These are phyloP conservation scores for Netelia inedita DNA, from an alignment of 2,888 invertebrate species.

Conservation along the genomic window DNA sequence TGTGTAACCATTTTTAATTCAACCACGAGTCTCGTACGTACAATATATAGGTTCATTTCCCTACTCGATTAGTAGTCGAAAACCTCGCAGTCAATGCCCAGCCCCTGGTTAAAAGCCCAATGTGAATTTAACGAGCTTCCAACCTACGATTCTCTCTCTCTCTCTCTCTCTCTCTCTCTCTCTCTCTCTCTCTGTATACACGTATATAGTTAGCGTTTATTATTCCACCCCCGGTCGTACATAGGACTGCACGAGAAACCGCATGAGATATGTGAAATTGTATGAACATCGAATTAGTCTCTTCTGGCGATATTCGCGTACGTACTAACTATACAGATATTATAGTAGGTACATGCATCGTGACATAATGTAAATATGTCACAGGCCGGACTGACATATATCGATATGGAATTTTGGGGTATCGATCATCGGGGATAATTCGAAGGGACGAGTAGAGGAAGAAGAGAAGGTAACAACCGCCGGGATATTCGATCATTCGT, in stretches of 20 bases:
- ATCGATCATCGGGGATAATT: constrained; percentile 52
- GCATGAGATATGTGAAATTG: neutral
- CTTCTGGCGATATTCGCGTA: neutral
- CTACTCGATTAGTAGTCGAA: no score
- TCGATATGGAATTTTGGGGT: constrained; percentile 34
- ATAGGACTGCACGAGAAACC: neutral
- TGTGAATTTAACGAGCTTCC: neutral
- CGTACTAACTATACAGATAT: neutral
- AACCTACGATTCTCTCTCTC: no score
- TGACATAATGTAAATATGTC: constrained; percentile 3
- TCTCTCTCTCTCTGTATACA: no score
- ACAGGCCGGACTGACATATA: constrained; percentile 21
- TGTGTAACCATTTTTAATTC: no score
- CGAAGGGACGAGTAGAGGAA: neutral
- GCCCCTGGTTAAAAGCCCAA: neutral
- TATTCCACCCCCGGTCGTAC: neutral
- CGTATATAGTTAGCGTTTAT: neutral
- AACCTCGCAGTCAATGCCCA: no score
- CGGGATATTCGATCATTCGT: constrained; percentile 52
- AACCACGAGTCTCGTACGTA: no score
- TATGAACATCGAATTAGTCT: neutral
- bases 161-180: no score
- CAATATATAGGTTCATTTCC: no score
- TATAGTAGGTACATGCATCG: no score
- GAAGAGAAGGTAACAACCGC: constrained; percentile 4